These are phyloP conservation scores for Drusus annulatus DNA, from an alignment of 1,140 invertebrate species.

Conservation along the genomic window DNA sequence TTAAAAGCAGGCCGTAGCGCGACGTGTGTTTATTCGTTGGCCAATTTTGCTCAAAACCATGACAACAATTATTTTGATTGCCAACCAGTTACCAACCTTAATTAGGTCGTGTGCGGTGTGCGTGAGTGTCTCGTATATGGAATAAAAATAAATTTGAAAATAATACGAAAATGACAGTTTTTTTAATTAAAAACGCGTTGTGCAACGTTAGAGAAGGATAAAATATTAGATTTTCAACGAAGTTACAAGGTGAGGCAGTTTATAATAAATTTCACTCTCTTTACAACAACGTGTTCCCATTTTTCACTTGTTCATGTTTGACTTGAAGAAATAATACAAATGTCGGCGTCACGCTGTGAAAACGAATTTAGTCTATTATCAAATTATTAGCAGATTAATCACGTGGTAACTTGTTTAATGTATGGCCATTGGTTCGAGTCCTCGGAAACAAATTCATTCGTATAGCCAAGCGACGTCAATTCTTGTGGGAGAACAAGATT, in stretches of 20 bases:
- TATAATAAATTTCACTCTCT: conserved; percentile 31
- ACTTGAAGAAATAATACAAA: conserved; percentile 20
- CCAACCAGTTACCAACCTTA: too few relatives aligned
- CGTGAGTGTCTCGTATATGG: too few relatives aligned
- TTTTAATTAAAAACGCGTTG: background rate
- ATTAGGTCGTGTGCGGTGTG: too few relatives aligned
- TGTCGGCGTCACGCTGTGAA: conserved; percentile 30
- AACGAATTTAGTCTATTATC: conserved; percentile 38
- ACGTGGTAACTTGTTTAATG: conserved; percentile 31
- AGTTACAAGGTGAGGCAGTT: conserved; percentile 25
- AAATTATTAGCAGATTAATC: conserved; percentile 42
- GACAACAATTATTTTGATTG: too few relatives aligned
- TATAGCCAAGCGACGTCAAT: background rate
- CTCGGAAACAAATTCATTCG: conserved; percentile 8
- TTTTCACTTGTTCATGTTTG: conserved; percentile 14
- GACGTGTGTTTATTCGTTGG: too few relatives aligned
- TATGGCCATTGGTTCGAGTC: conserved; percentile 27
- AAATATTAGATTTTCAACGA: background rate
- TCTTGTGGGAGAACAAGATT: background rate
- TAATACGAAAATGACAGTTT: too few relatives aligned
- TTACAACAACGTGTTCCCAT: conserved; percentile 16
- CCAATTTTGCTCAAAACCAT: too few relatives aligned
- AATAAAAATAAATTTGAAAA: too few relatives aligned
- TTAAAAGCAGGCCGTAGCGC: too few relatives aligned
- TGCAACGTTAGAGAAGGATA: background rate